Evolutionary conservation across 2,797 vertebrate genomes (phyloP), one percentile per base, ranked within the genome.

Genomic region (Darevskia nairensis): DNA sequence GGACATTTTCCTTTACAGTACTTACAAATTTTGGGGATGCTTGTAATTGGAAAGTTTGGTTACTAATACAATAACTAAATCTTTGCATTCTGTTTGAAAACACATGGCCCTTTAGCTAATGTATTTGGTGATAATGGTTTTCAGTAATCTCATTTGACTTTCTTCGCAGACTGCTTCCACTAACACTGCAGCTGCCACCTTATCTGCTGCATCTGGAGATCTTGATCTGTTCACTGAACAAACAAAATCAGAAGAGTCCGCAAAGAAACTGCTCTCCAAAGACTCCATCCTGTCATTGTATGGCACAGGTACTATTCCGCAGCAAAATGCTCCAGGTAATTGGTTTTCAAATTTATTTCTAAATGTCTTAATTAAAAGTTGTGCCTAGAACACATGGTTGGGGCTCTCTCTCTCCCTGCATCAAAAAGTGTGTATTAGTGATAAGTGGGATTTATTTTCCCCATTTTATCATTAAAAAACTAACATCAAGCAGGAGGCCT

Each of bases 231-330:
- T 99, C 96, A 98, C 97, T 79, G 99, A 99, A 94, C 97, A 97
- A 82, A 95, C 96, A 55, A 99, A 98, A 97, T 96, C 97, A 0
- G 98, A 99, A 96, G 98, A 99, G 90, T 93, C 93, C 0, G 92
- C 97, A 69, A 99, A 99, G 97, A 99, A 99, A 93, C 98, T 98
- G 41, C 97, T 99, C 94, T 99, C 99, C 91, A 99, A 99, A 96
- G 99, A 99, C 96, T 99, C 99, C 84, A 99, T 99, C 95, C 95
- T 99, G 89, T 99, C 99, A 46, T 97, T 99, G 91, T 99, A 99
- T 75, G 98, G 98, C 89, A 97, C 97, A 93, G 97, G 98, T 95
- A 96, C 97, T 80, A 96, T 98, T 93, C 94, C 98, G 91, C 98
- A 97, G 94, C 98, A 98, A 90, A 96, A 95, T 78, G 96, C 97